Evolutionary conservation across 2,888 invertebrate species (phyloP).

Genomic region (Parnassius apollo): DNA sequence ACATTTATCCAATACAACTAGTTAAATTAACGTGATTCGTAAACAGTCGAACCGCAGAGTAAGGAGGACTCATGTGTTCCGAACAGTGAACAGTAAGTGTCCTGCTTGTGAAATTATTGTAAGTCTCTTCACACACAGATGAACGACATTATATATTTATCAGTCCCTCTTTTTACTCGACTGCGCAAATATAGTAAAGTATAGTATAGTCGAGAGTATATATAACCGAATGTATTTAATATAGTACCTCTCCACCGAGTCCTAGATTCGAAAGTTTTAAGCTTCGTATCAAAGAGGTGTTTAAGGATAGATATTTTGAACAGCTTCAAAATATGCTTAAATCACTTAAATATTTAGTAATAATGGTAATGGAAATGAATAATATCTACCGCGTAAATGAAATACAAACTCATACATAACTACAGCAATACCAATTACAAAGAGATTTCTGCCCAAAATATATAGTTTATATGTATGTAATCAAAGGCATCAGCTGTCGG

Average conservation of each 20-base stretch:
- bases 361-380: too few relatives aligned
- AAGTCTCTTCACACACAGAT: conserved; percentile 6
- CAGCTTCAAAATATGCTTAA: too few relatives aligned
- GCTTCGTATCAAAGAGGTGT: too few relatives aligned
- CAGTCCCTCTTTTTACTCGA: not conserved
- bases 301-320: too few relatives aligned
- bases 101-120: conserved; percentile 3
- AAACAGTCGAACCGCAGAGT: conserved; percentile 11
- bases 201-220: too few relatives aligned
- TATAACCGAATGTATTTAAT: too few relatives aligned
- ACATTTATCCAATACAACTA: conserved; percentile 26
- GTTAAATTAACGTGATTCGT: conserved; percentile 19
- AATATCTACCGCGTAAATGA: not conserved
- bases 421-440: conserved; percentile 38
- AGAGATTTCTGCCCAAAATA: conserved; percentile 44
- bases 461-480: conserved; percentile 51
- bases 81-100: conserved; percentile 4
- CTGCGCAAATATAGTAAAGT: too few relatives aligned
- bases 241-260: too few relatives aligned
- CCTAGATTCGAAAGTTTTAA: too few relatives aligned
- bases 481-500: conserved; percentile 39
- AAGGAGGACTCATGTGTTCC: not conserved
- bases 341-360: too few relatives aligned
- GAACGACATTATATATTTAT: not conserved
- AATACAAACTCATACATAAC: conserved; percentile 38